A percentile compares a stretch with the other conserved stretches of the same genome.
Conservation (phyloP, 2,888 invertebrate genomes). For the Parnassius glacialis region DNA sequence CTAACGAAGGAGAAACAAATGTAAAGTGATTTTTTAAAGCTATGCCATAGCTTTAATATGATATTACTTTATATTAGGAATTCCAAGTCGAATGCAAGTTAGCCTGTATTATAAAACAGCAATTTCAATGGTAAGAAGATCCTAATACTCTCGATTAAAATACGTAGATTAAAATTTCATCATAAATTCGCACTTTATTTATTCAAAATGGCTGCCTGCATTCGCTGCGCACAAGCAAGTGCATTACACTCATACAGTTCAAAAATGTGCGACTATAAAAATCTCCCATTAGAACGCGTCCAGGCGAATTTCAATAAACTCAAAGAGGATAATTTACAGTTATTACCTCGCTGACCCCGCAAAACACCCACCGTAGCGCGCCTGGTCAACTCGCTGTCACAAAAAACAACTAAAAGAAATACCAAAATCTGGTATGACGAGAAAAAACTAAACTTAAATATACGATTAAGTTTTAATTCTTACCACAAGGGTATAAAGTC, state of each 20-base stretch:
- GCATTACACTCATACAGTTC: constrained; percentile 19
- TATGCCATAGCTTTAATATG: too few species aligned
- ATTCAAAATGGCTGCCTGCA: too few species aligned
- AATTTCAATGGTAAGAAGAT: too few species aligned
- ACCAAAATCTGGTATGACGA: constrained; percentile 73
- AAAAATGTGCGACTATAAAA: constrained; percentile 43
- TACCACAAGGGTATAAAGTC: constrained; percentile 36
- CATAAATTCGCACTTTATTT: too few species aligned
- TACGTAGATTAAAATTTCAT: too few species aligned
- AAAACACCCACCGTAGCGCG: constrained; percentile 75
- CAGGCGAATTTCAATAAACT: constrained; percentile 74
- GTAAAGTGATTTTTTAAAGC: too few species aligned
- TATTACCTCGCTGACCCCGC: constrained; percentile 79
- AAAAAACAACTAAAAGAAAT: constrained; percentile 67
- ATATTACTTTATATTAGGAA: too few species aligned
- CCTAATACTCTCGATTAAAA: too few species aligned
- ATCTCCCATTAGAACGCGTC: constrained; percentile 66
- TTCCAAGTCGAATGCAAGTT: too few species aligned
- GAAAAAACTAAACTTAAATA: constrained; percentile 52
- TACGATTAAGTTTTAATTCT: constrained; percentile 47
- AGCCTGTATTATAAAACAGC: too few species aligned
- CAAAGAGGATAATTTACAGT: constrained; percentile 78
- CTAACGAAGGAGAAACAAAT: too few species aligned
- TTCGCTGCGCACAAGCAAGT: constrained; percentile 1
- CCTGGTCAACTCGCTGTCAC: constrained; percentile 66